Evolutionary conservation across 2,113 vertebrate genomes (phyloP), one percentile per base, ranked within the genome.

Genomic region (Nothobranchius furzeri): DNA sequence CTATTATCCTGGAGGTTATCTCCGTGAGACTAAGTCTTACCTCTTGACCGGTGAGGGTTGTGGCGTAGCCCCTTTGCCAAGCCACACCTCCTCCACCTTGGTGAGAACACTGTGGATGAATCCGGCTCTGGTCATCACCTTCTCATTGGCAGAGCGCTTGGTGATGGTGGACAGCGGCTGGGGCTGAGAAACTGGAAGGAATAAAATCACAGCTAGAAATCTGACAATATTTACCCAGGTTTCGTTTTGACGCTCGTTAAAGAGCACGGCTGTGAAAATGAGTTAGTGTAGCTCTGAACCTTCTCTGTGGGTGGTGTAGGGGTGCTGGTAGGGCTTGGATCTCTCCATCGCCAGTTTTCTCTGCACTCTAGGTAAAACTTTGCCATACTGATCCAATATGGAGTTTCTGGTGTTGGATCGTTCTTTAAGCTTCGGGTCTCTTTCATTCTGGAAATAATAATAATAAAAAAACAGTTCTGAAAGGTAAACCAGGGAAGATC

Each of bases 1-100:
- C 35, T 2, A 20, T 46, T 60, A 40, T 37, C 8, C 2, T 43
- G 12, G 1, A 37, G 36, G n/a, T 49, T 13, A 3, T 11, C 43
- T 17, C 61, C 9, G 17, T 4, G 11, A 12, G 13, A 30, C 49
- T 2, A n/a, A 1, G 63, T 17, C 63, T 78, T 85, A 98, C 97
- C 88, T 93, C 51, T 78, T 88, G 9, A 72, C 56, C 12, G 88
- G 86, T 7, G 92, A 92, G 7, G 64, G 75, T 25, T 75, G 79
- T 0, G 64, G 84, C 37, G 89, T 90, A 57, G 81, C 45, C 42
- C 92, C 92, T 69, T 79, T 94, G 70, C 88, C 94, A 36, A 90
- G 69, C 93, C 95, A 95, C 8, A 97, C 93, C 79, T 99, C 98
- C 82, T 93, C 92, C 30, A 98, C 95, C 91, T 97, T 99, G 59